Conservation (phyloP, 1,140 invertebrate species). For the Drosophila lacertosa region DNA sequence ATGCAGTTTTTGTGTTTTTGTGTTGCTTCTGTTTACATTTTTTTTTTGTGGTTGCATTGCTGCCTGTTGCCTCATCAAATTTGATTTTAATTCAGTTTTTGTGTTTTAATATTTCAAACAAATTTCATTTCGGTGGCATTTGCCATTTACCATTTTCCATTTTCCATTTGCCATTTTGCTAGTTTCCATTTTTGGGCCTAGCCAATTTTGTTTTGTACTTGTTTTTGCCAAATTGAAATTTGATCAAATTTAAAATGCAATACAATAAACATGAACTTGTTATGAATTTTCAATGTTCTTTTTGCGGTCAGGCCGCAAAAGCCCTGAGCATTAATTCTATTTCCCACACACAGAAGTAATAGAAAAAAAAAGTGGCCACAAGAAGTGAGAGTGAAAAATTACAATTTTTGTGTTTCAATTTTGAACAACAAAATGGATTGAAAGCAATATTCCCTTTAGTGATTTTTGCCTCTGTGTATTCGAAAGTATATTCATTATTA, state of each 20-base stretch:
- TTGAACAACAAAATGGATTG: not conserved
- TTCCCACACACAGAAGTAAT: not conserved
- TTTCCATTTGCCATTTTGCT: too few relatives aligned
- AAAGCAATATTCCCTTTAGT: not conserved
- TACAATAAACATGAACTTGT: constrained; percentile 56
- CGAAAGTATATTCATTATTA: too few relatives aligned
- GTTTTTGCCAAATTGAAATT: constrained; percentile 62
- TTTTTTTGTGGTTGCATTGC: constrained; percentile 18
- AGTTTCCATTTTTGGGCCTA: too few relatives aligned
- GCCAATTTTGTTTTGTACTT: constrained; percentile 15
- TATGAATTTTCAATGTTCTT: constrained; percentile 44
- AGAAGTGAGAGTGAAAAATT: not conserved
- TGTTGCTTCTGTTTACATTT: constrained; percentile 26
- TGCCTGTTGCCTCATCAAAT: constrained; percentile 17
- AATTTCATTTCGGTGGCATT: constrained; percentile 55
- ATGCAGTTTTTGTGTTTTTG: constrained; percentile 20
- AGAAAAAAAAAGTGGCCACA: too few relatives aligned
- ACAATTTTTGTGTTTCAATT: not conserved
- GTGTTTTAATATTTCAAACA: constrained; percentile 43
- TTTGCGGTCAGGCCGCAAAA: constrained; percentile 11
- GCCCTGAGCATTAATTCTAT: constrained; percentile 9
- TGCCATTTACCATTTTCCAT: constrained; percentile 20
- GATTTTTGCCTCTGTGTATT: not conserved
- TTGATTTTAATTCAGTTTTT: constrained; percentile 34
- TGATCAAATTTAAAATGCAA: constrained; percentile 68